Evolutionary conservation across 2,113 vertebrate species (phyloP).

Genomic region (Myiozetetes cayanensis): DNA sequence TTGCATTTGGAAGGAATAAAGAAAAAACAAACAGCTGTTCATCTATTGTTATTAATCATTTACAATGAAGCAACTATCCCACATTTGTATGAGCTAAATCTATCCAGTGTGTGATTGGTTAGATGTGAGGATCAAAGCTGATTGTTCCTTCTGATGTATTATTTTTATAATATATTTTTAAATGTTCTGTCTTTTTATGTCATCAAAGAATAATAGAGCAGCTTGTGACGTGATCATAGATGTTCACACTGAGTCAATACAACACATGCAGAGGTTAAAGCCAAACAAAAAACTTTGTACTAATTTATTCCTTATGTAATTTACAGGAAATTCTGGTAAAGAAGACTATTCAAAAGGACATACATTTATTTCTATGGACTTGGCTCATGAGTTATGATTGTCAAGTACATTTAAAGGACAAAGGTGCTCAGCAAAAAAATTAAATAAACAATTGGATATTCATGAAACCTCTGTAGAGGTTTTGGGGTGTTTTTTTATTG

Average conservation of each 20-base stretch:
- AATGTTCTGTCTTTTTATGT: conserved; percentile 25
- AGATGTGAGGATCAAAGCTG: conserved; percentile 71
- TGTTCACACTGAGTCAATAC: conserved; percentile 2
- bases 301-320: background rate
- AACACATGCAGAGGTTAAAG: background rate
- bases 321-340: background rate
- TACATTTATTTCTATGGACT: background rate
- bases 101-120: conserved; percentile 68
- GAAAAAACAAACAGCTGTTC: conserved; percentile 49
- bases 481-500: background rate
- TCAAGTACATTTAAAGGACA: background rate
- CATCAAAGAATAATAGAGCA: conserved; percentile 68
- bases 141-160: conserved; percentile 68
- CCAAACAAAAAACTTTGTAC: background rate
- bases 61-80: conserved; percentile 57
- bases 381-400: background rate
- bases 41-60: conserved; percentile 68
- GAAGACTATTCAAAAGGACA: background rate
- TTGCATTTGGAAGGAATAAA: conserved; percentile 25
- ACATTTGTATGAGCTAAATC: conserved; percentile 61
- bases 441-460: background rate
- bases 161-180: conserved; percentile 68
- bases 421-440: background rate
- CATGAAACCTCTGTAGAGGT: accelerated
- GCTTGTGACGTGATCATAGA: conserved; percentile 40